Conservation (phyloP, 2,888 invertebrate genomes). For the Leptopilina syphax region DNA sequence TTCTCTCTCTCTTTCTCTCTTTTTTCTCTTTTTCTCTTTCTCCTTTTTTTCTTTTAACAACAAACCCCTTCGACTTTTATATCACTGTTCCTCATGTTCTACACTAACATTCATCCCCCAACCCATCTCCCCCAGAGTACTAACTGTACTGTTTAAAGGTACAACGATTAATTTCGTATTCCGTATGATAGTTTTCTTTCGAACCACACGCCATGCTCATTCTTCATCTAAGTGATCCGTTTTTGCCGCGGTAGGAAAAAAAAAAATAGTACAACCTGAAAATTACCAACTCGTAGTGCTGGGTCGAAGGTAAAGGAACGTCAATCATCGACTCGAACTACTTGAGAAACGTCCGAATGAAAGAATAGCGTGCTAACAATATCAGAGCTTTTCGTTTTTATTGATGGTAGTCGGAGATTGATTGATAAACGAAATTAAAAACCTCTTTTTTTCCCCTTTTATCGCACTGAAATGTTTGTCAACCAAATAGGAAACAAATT, state of each 20-base stretch:
- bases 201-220: conserved; percentile 67
- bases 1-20: too few relatives aligned
- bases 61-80: conserved; percentile 49
- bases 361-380: conserved; percentile 39
- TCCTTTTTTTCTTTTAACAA: too few relatives aligned
- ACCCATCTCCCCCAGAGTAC: conserved; percentile 44
- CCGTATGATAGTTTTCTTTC: conserved; percentile 51
- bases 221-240: conserved; percentile 59
- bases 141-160: conserved; percentile 50
- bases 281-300: not conserved
- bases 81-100: conserved; percentile 64
- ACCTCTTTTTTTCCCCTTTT: too few relatives aligned
- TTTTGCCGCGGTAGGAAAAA: conserved; percentile 47
- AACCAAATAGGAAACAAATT: not conserved
- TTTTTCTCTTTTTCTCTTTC: too few relatives aligned
- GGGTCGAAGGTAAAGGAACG: conserved; percentile 17
- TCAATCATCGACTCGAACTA: conserved; percentile 39
- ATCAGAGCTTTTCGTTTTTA: conserved; percentile 20
- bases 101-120: conserved; percentile 10
- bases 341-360: conserved; percentile 37
- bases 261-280: conserved; percentile 34
- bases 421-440: conserved; percentile 3
- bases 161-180: conserved; percentile 71
- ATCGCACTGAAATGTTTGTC: too few relatives aligned
- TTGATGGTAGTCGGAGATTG: conserved; percentile 20